These are phyloP conservation scores for Myrmophylax atrothorax DNA, from an alignment of 2,113 vertebrate species.

Conservation along the genomic window DNA sequence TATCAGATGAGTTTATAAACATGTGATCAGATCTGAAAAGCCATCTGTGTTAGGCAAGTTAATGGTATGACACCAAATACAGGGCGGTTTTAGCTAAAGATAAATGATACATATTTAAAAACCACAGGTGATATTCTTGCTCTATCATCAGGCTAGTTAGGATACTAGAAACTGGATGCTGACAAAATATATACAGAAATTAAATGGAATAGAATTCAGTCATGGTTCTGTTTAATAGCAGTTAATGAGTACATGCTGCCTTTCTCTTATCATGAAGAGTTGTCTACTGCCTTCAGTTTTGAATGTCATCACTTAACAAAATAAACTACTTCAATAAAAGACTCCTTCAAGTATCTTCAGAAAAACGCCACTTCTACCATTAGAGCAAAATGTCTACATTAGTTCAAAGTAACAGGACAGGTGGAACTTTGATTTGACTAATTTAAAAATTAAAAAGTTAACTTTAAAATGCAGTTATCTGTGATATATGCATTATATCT, in stretches of 20 bases:
- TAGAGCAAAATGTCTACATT: neutral
- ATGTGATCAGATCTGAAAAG: neutral
- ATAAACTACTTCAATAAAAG: neutral
- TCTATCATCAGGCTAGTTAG: neutral
- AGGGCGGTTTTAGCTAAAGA: neutral
- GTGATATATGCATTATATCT: neutral
- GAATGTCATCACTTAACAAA: neutral
- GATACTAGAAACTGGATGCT: neutral
- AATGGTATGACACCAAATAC: neutral
- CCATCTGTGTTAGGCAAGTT: neutral
- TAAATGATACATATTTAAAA: neutral
- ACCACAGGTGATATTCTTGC: neutral
- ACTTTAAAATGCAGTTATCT: neutral
- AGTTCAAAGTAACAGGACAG: neutral
- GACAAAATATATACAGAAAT: constrained; percentile 2
- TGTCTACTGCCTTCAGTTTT: neutral
- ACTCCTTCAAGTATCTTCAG: neutral
- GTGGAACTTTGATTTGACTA: neutral
- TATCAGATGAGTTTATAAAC: neutral
- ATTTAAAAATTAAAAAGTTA: neutral
- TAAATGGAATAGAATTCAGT: neutral
- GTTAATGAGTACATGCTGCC: neutral
- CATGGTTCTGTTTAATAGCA: neutral
- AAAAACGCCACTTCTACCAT: neutral
- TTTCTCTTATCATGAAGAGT: neutral